Evolutionary conservation across 2,888 invertebrate species (phyloP).

Genomic region (Frankliniella fusca): DNA sequence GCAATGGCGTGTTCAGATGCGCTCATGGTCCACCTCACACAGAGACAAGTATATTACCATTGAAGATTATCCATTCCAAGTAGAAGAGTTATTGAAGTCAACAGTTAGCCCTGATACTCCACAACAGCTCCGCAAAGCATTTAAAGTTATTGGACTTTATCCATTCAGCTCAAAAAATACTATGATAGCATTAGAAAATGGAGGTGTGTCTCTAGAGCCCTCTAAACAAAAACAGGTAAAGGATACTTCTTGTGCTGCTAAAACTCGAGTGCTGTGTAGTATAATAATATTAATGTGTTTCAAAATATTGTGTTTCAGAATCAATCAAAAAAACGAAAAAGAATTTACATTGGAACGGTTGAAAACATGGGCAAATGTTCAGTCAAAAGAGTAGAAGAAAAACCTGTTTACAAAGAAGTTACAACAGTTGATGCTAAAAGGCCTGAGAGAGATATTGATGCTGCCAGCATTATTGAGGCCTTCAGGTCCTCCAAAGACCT

Average conservation of each 20-base stretch:
- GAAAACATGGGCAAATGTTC: not conserved
- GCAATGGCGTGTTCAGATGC: not conserved
- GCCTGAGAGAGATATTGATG: constrained; percentile 30
- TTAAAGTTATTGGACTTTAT: not conserved
- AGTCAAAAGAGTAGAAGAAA: not conserved
- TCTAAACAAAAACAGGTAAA: not conserved
- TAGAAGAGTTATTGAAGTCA: not conserved
- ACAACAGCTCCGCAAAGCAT: not conserved
- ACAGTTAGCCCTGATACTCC: not conserved
- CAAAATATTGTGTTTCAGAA: too few relatives aligned
- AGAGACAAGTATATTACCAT: not conserved
- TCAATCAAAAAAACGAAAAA: not conserved
- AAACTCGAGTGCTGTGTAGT: not conserved
- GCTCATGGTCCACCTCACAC: not conserved
- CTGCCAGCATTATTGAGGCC: constrained; percentile 39
- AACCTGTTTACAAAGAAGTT: not conserved
- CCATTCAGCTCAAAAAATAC: not conserved
- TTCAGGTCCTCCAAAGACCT: constrained; percentile 50
- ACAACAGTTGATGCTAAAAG: constrained; percentile 14
- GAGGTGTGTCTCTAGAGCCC: not conserved
- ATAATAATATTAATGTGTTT: constrained; percentile 7
- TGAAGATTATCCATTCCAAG: not conserved
- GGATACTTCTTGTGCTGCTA: not conserved
- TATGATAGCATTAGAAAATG: not conserved
- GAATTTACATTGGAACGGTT: not conserved